phyloP scores from a whole-genome alignment of 2,888 invertebrate genomes.

The Panopea generosa region DNA sequence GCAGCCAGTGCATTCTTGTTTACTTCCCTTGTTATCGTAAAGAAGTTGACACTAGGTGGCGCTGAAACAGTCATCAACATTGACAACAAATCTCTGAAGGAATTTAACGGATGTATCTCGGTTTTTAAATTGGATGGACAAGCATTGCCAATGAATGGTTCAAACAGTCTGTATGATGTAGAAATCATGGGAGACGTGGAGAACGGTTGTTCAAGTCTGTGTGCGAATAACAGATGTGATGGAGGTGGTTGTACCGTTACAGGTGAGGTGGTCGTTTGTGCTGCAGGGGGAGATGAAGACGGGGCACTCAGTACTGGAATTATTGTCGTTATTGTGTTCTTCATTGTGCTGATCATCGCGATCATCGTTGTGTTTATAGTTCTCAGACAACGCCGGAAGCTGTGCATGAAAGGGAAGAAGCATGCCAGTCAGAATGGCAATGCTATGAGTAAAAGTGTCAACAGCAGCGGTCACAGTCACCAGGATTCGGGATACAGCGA shows the following conservation, averaged over 20 bases:
- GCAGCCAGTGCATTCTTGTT: conserved; percentile 91
- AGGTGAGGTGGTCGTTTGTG: conserved; percentile 69
- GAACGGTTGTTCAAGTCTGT: conserved; percentile 70
- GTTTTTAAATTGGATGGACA: conserved; percentile 96
- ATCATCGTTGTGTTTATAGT: conserved; percentile 90
- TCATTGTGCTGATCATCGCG: conserved; percentile 88
- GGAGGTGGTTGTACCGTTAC: conserved; percentile 65
- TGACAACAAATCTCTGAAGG: conserved; percentile 59
- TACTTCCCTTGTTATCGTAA: conserved; percentile 95
- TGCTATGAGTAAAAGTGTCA: conserved; percentile 61
- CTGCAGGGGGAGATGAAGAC: conserved; percentile 89
- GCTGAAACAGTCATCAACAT: conserved; percentile 43
- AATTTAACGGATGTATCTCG: conserved; percentile 95
- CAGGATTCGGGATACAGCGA: conserved; percentile 81
- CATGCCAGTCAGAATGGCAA: conserved; percentile 86
- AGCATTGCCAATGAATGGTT: conserved; percentile 95
- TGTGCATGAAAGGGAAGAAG: conserved; percentile 59
- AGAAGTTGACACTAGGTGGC: conserved; percentile 91
- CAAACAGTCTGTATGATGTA: conserved; percentile 87
- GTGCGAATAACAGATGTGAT: conserved; percentile 68
- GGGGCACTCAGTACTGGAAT: conserved; percentile 97
- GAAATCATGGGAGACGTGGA: conserved; percentile 66
- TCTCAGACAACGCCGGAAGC: conserved; percentile 93
- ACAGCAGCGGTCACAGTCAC: conserved; percentile 64
- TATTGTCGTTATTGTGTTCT: conserved; percentile 96